Evolutionary conservation across 2,888 invertebrate genomes (phyloP), one percentile per base, ranked within the genome.

Genomic region (Cybosia mesomella): DNA sequence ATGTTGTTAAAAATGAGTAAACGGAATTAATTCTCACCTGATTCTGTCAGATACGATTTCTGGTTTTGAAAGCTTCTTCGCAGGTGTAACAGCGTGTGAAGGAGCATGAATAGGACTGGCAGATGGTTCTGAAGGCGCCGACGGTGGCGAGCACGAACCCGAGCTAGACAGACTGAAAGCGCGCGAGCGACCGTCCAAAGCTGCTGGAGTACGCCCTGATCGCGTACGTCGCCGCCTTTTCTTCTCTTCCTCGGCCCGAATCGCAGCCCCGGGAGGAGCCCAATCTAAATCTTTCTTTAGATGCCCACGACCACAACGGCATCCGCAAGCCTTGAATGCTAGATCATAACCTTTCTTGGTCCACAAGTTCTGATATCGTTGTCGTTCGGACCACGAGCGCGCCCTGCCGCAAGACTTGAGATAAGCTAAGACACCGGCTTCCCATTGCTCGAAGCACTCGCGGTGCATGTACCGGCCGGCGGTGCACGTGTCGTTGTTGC

Each of bases 291-390:
- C 99, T 92, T 99, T 99, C 87, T 98, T 97, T 82, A 99, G 92
- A 87, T 99, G 98, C 9, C 99, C 99, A 39, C 98, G 96, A 4
- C 98, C 98, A 92, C 99, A 99, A 76, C 97, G 97, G 94, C 99
- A 99, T 55, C 97, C 98, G 95, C 99, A 99, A 10, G 98, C 98
- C 86, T 98, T 99, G 93, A 97, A 99, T 10, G 98, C 98, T 89
- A 99, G 92, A 92, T 99, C 99, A 95, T 99, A 99, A 66, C 99
- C 99, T 92, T 99, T 99, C 93, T 99, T 99, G 68, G 99, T 98
- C 99, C 99, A 99, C 70, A 99, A 94, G 92, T 99, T 99, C 94
- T 99, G 99, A 83, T 97, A 97, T 36, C 99, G 96, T 91, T 99
- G 99, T 70, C 98, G 96, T 89, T 99, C 99, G 53, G 98, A 98